Evolutionary conservation across 2,888 invertebrate species (phyloP).

Genomic region (Chrysotoxum bicinctum): DNA sequence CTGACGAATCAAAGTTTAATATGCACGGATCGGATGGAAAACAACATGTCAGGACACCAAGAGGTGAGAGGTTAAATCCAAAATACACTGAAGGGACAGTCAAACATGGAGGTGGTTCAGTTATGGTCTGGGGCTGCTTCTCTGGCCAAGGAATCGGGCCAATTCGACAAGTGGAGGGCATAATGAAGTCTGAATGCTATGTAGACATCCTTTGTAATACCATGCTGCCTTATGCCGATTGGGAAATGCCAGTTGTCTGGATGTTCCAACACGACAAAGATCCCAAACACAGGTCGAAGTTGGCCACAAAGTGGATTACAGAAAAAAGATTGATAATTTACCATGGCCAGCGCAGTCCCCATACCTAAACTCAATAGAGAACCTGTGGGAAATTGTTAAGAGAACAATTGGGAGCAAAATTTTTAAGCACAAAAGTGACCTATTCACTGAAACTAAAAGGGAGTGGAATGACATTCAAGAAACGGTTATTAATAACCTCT

Average conservation of each 20-base stretch:
- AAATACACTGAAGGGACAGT: not conserved
- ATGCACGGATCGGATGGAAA: not conserved
- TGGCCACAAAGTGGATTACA: not conserved
- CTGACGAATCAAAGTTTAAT: no score
- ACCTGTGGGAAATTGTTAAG: not conserved
- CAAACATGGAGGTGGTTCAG: not conserved
- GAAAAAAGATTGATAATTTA: not conserved
- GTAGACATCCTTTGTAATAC: no score
- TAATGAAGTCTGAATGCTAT: not conserved
- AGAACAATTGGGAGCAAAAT: not conserved
- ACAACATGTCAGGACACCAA: no score
- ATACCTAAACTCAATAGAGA: not conserved
- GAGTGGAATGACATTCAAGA: not conserved
- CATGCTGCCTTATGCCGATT: no score
- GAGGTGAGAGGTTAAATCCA: not conserved
- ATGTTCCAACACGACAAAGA: not conserved
- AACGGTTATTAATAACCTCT: not conserved
- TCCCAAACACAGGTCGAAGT: not conserved
- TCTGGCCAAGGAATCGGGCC: not conserved
- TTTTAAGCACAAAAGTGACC: not conserved
- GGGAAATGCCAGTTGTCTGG: not conserved
- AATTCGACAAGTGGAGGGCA: not conserved
- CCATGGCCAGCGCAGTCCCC: no score
- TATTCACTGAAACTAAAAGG: not conserved
- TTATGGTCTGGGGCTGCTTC: no score